phyloP scores from a whole-genome alignment of 2,113 vertebrate species.

The Parotia lawesii region DNA sequence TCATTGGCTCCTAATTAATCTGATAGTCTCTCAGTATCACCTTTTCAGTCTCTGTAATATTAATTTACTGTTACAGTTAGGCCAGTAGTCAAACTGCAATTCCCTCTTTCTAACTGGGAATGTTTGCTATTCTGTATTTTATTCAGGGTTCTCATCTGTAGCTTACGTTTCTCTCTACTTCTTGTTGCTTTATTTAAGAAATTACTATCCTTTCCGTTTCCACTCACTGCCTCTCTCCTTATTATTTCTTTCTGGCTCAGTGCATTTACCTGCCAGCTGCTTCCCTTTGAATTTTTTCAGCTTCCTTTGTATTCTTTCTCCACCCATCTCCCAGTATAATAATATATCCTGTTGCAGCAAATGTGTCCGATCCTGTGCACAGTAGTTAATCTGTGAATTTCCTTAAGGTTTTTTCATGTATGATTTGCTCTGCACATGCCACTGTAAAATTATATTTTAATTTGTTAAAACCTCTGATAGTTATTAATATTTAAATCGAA shows the following conservation, averaged over 20 bases:
- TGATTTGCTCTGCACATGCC: slow-evolving; percentile 18
- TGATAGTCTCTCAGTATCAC: not conserved
- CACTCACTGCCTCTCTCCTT: slow-evolving; percentile 44
- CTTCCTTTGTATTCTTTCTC: slow-evolving; percentile 60
- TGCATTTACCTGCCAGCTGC: slow-evolving; percentile 46
- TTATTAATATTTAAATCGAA: slow-evolving; percentile 66
- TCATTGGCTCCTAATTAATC: not conserved
- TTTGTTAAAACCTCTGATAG: slow-evolving; percentile 51
- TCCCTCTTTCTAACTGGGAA: not conserved
- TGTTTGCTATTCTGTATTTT: not conserved
- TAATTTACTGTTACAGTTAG: not conserved
- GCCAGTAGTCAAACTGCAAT: not conserved
- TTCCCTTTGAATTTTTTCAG: slow-evolving; percentile 58
- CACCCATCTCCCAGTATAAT: slow-evolving; percentile 52
- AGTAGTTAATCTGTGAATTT: slow-evolving; percentile 59
- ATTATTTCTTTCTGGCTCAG: slow-evolving; percentile 60
- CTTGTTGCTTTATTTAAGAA: slow-evolving; percentile 54
- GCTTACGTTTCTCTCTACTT: slow-evolving; percentile 30
- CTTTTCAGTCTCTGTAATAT: not conserved
- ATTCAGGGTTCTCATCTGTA: not conserved
- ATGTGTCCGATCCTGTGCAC: slow-evolving; percentile 38
- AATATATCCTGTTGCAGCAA: slow-evolving; percentile 58
- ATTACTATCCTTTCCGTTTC: slow-evolving; percentile 29
- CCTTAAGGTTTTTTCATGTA: slow-evolving; percentile 22
- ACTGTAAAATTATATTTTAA: slow-evolving; percentile 60